Percentiles rank a stretch among this genome's conserved stretches.
Evolutionary conservation across 1,140 invertebrate genomes (phyloP).

Genomic region (Contarinia nasturtii): DNA sequence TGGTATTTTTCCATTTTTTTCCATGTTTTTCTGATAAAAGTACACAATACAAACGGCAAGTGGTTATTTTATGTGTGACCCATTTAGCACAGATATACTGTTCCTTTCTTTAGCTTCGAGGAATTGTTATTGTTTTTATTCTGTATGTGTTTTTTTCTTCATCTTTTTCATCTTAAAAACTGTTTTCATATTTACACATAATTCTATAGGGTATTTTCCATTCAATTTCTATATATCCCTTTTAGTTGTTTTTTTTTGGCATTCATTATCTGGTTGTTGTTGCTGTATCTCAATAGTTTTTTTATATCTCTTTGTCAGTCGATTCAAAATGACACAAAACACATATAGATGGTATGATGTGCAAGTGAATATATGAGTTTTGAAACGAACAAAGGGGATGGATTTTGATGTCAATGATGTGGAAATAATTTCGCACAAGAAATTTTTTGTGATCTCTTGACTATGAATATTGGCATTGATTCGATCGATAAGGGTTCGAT

Average conservation of each 20-base stretch:
- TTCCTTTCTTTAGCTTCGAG: conserved; percentile 7
- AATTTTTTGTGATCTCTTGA: conserved; percentile 4
- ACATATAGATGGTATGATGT: conserved; percentile 15
- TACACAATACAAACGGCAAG: neutral
- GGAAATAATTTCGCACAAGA: conserved; percentile 5
- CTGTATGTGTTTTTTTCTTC: too few relatives aligned
- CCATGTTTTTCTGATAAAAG: neutral
- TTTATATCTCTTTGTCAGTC: conserved; percentile 13
- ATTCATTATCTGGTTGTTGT: neutral
- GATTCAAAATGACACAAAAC: conserved; percentile 20
- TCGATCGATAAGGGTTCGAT: neutral
- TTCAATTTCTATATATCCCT: neutral
- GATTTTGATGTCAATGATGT: conserved; percentile 9
- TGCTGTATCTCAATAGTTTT: conserved; percentile 2
- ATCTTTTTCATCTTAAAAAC: conserved; percentile 9
- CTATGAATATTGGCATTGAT: too few relatives aligned
- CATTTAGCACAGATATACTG: conserved; percentile 21
- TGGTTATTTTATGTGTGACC: conserved; percentile 7
- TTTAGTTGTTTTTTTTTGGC: neutral
- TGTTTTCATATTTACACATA: conserved; percentile 1
- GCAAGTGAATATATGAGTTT: conserved; percentile 3
- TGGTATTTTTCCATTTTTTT: conserved; percentile 1
- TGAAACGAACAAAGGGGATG: too few relatives aligned
- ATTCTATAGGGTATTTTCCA: neutral
- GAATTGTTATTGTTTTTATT: conserved; percentile 6